Percentiles rank a stretch among this genome's conserved stretches.
These are phyloP conservation scores for Ichneumoninae sp. DNA, from an alignment of 2,888 invertebrate species.

Conservation along the genomic window DNA sequence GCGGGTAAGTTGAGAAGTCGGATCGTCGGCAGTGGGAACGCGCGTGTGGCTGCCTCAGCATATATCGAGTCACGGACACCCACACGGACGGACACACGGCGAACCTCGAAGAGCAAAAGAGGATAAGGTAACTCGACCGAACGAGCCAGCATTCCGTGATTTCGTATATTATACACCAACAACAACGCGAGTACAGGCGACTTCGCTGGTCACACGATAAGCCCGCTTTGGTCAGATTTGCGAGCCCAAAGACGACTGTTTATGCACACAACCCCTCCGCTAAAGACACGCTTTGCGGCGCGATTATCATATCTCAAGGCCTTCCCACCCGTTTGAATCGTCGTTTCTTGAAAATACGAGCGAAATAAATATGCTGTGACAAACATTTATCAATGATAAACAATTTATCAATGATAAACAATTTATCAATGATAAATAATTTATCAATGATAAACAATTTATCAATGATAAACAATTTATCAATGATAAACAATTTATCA, in stretches of 20 bases:
- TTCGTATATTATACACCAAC: conserved; percentile 26
- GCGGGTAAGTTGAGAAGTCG: conserved; percentile 62
- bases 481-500: too few relatives aligned
- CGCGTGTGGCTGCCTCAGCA: conserved; percentile 65
- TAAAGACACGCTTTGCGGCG: not conserved
- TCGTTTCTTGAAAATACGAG: not conserved
- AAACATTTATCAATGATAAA: not conserved
- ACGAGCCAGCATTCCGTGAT: conserved; percentile 55
- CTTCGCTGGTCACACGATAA: conserved; percentile 38
- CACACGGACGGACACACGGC: not conserved
- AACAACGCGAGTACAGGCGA: conserved; percentile 3
- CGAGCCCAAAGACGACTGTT: conserved; percentile 25
- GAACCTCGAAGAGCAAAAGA: conserved; percentile 20
- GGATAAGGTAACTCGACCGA: conserved; percentile 62
- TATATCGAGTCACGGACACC: conserved; percentile 55
- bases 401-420: too few relatives aligned
- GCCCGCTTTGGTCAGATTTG: conserved; percentile 19
- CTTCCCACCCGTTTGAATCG: not conserved
- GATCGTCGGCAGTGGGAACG: conserved; percentile 33
- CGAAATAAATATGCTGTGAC: not conserved
- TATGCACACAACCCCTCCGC: conserved; percentile 5
- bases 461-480: too few relatives aligned
- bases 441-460: too few relatives aligned
- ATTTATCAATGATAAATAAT: too few relatives aligned
- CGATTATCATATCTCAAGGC: not conserved